A percentile compares a stretch with the other conserved stretches of the same genome.
These are phyloP conservation scores for Enteromius paludinosus DNA, from an alignment of 2,797 vertebrate genomes.

Conservation along the genomic window DNA sequence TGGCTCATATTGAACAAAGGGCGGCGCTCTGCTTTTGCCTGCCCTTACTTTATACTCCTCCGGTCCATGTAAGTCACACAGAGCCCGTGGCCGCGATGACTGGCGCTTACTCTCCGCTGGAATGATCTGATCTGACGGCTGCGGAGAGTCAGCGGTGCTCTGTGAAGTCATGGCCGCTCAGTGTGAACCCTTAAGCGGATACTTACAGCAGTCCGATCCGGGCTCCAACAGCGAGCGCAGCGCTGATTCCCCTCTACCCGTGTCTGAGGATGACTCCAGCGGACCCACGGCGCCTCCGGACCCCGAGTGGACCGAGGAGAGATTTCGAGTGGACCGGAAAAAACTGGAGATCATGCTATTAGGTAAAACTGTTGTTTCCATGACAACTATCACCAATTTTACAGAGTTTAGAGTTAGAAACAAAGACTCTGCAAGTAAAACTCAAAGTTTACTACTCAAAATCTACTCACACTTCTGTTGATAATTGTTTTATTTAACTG, in stretches of 20 bases:
- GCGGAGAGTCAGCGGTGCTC: constrained; percentile 55
- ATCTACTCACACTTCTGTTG: background rate
- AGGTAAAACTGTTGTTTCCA: constrained; percentile 71
- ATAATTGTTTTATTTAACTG: background rate
- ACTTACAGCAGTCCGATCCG: constrained; percentile 81
- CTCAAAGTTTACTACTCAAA: background rate
- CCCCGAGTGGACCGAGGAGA: constrained; percentile 87
- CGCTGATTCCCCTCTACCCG: constrained; percentile 82
- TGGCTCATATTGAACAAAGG: constrained; percentile 35
- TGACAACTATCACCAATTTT: background rate
- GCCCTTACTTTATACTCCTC: constrained; percentile 29
- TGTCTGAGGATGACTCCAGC: constrained; percentile 81
- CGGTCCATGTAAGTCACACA: constrained; percentile 18
- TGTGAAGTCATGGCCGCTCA: constrained; percentile 79
- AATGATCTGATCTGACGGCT: constrained; percentile 50
- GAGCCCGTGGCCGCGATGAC: constrained; percentile 44
- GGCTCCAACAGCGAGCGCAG: constrained; percentile 88
- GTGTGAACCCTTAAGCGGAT: constrained; percentile 78
- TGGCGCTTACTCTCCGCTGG: constrained; percentile 45
- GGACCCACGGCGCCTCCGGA: constrained; percentile 72
- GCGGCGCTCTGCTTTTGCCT: constrained; percentile 45
- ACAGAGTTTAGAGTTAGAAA: background rate
- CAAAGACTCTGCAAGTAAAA: background rate
- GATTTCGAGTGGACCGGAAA: constrained; percentile 89
- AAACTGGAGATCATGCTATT: constrained; percentile 89